Conservation (phyloP, 2,113 vertebrate species). For the Crotalus helleri region DNA sequence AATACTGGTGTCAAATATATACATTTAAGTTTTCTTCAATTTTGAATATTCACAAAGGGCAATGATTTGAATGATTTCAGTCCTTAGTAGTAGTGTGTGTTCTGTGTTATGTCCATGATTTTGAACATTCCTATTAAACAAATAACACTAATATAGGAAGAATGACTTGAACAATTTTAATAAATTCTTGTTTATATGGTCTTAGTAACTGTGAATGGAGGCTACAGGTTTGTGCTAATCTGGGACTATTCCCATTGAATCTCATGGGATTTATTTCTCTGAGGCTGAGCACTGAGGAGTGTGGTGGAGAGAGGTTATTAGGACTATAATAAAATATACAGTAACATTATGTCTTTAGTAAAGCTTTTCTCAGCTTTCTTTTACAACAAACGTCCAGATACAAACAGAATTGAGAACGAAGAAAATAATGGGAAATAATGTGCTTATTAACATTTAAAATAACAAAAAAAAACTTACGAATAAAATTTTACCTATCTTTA, state of each 20-base stretch:
- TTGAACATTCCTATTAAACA: too few relatives aligned
- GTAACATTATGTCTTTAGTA: neutral
- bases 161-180: neutral
- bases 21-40: constrained; percentile 28
- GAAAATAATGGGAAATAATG: neutral
- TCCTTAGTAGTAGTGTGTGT: too few relatives aligned
- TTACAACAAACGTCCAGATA: too few relatives aligned
- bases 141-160: neutral
- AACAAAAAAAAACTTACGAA: neutral
- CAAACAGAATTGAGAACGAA: neutral
- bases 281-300: neutral
- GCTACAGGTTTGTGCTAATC: neutral
- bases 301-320: neutral
- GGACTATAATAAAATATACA: neutral
- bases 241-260: neutral
- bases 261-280: neutral
- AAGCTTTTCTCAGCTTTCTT: neutral
- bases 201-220: neutral
- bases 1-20: constrained; percentile 10
- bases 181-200: neutral
- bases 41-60: neutral
- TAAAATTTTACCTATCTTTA: neutral
- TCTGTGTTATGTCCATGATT: too few relatives aligned
- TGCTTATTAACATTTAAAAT: neutral
- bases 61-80: neutral